A percentile compares a stretch with the other conserved stretches of the same genome.
phyloP scores from a whole-genome alignment of 1,140 invertebrate species.

The Sycophila sp. region DNA sequence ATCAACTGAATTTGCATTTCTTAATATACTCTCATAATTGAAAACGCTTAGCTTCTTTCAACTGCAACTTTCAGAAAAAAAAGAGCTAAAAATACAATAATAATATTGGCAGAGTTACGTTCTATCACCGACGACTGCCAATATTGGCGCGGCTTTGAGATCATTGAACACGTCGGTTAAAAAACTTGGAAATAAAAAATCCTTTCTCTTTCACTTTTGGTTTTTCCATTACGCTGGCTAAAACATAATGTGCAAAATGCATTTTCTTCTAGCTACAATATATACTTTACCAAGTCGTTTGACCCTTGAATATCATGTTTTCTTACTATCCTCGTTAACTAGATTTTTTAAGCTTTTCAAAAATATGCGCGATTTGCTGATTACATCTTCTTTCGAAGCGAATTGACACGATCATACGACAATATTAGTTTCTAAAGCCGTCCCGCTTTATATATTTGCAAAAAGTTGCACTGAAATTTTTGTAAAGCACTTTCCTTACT shows the following conservation, averaged over 20 bases:
- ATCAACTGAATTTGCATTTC: not conserved
- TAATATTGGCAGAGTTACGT: conserved; percentile 23
- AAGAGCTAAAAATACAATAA: not conserved
- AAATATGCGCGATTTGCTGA: conserved; percentile 22
- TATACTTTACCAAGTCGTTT: conserved; percentile 5
- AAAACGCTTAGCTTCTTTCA: conserved; percentile 8
- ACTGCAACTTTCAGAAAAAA: not conserved
- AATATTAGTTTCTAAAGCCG: no score
- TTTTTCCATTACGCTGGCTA: no score
- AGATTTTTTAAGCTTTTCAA: conserved; percentile 16
- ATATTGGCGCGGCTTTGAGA: conserved; percentile 31
- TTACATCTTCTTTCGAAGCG: conserved; percentile 21
- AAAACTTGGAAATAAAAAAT: conserved; percentile 17
- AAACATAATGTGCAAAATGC: not conserved
- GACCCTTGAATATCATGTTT: conserved; percentile 6
- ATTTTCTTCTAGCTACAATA: conserved; percentile 7
- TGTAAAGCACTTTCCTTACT: no score
- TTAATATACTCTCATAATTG: conserved; percentile 12
- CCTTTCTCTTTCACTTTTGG: not conserved
- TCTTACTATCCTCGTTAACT: not conserved
- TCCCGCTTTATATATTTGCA: no score
- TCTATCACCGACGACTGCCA: conserved; percentile 22
- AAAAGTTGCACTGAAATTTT: no score
- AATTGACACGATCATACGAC: conserved; percentile 32
- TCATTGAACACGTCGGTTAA: conserved; percentile 34